Base-by-base conservation (phyloP, 1,140 invertebrate species). In the Trichonephila inaurata region DNA sequence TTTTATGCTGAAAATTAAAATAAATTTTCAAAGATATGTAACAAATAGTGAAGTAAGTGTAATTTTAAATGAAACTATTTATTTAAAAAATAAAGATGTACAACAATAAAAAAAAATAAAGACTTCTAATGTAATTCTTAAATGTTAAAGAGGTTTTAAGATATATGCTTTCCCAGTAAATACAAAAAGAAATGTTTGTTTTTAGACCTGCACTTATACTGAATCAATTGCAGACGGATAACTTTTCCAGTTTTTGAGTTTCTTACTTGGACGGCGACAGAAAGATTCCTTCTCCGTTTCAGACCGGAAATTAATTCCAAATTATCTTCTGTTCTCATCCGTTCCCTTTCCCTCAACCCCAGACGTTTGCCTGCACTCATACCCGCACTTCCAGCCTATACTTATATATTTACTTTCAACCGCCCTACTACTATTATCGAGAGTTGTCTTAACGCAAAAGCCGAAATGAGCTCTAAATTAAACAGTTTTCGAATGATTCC, bases 241-340 rank as follows among this genome's bases (percentile, higher is more conserved):
- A 66, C 21, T 12, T 8, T 66, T 66, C 19, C 21, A 66, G n/a
- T 24, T 21, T 19, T n/a, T n/a, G n/a, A 66, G n/a, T n/a, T 66
- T 66, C 64, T n/a, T 51, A 21, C 19, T 51, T 51, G 4, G 2
- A 40, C n/a, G 64, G 21, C n/a, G 21, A n/a, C 64, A 24, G 21
- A 5, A 21, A 14, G 64, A 66, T 66, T 28, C 24, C 28, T 72
- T 28, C 69, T 72, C 16, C 69, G n/a, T 72, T 72, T 33, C 69
- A n/a, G 28, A 24, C 69, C 69, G 69, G 69, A 72, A 72, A 72
- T 72, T 72, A 72, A 72, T 72, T 72, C 69, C 8, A 72, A 72
- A 72, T 24, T 72, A 72, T 72, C 69, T 72, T 24, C 28, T 24
- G 69, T 72, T 72, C 8, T 24, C 69, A 72, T 72, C 69, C 69